A percentile compares a stretch with the other conserved stretches of the same genome.
Evolutionary conservation across 1,140 invertebrate genomes (phyloP).

Genomic region (Mycetomoellerius zeteki): DNA sequence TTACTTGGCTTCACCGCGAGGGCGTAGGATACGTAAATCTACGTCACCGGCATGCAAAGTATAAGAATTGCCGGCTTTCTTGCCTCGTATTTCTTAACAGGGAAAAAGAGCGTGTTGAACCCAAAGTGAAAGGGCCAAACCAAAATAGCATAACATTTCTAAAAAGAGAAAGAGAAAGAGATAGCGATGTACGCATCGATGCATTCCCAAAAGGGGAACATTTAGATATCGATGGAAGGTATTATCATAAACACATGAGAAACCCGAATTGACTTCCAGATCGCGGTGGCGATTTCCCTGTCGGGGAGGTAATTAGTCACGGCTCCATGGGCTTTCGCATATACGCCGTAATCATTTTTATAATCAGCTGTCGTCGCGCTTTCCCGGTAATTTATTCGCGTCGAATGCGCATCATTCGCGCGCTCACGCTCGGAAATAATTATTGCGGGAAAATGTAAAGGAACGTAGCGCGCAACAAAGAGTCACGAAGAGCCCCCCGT

Average conservation of each 20-base stretch:
- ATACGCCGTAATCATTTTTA: conserved; percentile 72
- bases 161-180: neutral
- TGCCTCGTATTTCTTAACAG: conserved; percentile 3
- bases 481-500: neutral
- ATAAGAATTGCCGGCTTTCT: conserved; percentile 36
- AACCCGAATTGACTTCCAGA: conserved; percentile 61
- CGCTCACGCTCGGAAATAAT: conserved; percentile 27
- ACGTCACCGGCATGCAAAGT: conserved; percentile 46
- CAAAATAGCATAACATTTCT: neutral
- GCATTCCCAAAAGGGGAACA: conserved; percentile 4
- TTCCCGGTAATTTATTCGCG: conserved; percentile 71
- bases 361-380: conserved; percentile 77
- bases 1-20: neutral
- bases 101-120: neutral
- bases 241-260: conserved; percentile 67
- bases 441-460: conserved; percentile 48
- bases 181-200: conserved; percentile 7
- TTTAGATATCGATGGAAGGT: conserved; percentile 56
- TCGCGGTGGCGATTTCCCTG: conserved; percentile 56
- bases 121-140: conserved; percentile 14
- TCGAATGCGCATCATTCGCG: conserved; percentile 55
- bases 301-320: conserved; percentile 73
- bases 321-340: conserved; percentile 56
- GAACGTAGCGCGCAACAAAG: neutral
- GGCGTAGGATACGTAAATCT: conserved; percentile 39